Base-by-base conservation (phyloP, 53 echinoderm and acorn worm species). In the Echinometra lucunter region DNA sequence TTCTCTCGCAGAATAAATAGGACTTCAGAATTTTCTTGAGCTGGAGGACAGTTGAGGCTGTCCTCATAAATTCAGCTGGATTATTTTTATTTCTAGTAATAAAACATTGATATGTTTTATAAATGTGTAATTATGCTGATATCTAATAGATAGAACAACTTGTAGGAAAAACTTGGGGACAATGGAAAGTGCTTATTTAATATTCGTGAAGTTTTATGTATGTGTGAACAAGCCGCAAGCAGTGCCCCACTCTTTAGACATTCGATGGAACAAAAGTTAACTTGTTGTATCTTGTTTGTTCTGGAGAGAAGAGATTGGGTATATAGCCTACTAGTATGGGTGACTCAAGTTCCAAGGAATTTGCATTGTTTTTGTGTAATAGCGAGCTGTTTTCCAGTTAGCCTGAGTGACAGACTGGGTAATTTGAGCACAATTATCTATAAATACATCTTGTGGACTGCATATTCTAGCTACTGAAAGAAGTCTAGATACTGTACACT, bases 291-390 rank as follows among this genome's bases (percentile, higher is more conserved):
- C 15, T 1, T 88, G 88, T 88, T 88, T 53, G 88, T 53, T 88
- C 88, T 56, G 57, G 32, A 32, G 55, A 88, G 57, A 55, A 88
- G 57, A 34, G 55, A 55, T 56, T 56, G 88, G 53, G 15, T 57
- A 56, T n/a, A n/a, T n/a, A n/a, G n/a, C n/a, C n/a, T n/a, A n/a
- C n/a, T n/a, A n/a, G n/a, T n/a, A n/a, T 57, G 57, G 32, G 66
- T 91, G 91, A 91, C 66, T 91, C 66, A 66, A 66, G 91, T 91
- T 91, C 25, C 91, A 91, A 66, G 91, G 91, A 91, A 91, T 66
- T 66, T 91, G 91, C 60, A 60, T 58, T 91, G 91, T 60, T 63
- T 89, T 91, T 40, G 55, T 88, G 55, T 58, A 44, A 40, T 66
- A 66, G 0, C 66, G 91, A 60, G 57, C 91, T 91, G 91, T 58